Conservation (phyloP, 2,797 vertebrate species). For the Ceryle rudis region DNA sequence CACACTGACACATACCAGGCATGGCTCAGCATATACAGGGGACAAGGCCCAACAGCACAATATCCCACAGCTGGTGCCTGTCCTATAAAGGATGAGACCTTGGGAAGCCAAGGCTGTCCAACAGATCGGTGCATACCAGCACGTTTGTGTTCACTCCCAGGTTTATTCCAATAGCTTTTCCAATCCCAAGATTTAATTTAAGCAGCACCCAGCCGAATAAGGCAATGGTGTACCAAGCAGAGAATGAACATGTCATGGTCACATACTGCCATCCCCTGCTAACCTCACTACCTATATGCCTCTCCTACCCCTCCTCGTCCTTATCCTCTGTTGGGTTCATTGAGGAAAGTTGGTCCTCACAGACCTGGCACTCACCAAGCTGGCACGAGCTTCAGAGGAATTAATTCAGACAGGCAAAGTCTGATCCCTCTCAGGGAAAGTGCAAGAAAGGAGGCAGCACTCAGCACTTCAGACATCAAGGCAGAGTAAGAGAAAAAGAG, state of each 20-base stretch:
- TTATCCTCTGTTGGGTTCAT: not conserved
- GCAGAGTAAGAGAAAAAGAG: slow-evolving; percentile 49
- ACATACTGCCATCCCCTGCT: not conserved
- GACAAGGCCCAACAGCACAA: not conserved
- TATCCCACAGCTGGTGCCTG: not conserved
- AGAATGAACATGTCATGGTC: not conserved
- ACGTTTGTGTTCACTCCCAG: not conserved
- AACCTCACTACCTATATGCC: not conserved
- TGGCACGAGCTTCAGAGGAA: slow-evolving; percentile 51
- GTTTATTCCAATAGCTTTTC: not conserved
- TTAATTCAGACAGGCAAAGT: slow-evolving; percentile 60
- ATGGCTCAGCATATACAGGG: not conserved
- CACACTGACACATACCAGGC: not conserved
- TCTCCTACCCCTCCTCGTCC: not conserved
- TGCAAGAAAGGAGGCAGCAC: slow-evolving; percentile 10
- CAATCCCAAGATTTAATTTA: not conserved
- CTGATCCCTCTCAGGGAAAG: slow-evolving; percentile 53
- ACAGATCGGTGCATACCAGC: not conserved
- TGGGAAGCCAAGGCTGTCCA: not conserved
- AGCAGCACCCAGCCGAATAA: not conserved
- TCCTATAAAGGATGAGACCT: not conserved
- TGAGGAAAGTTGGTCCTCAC: not conserved
- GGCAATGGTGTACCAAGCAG: not conserved
- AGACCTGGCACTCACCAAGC: not conserved
- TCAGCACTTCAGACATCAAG: slow-evolving; percentile 67